phyloP scores from a whole-genome alignment of 2,797 vertebrate genomes.

The Xiphorhynchus erythropygius region DNA sequence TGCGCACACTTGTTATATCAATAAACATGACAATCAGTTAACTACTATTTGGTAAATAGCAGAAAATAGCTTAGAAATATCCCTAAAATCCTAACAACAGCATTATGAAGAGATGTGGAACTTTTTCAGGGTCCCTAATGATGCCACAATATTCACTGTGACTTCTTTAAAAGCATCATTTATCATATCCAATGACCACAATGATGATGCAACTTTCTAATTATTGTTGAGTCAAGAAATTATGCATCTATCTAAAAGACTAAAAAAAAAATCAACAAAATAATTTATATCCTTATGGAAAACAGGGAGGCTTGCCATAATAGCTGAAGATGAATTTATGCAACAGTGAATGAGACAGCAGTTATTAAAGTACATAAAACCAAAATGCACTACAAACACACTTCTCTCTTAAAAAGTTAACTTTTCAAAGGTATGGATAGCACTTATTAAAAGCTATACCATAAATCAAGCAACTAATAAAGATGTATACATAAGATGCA shows the following conservation, averaged over 20 bases:
- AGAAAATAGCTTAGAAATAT: not conserved
- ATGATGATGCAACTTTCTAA: not conserved
- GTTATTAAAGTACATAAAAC: not conserved
- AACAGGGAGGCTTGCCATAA: not conserved
- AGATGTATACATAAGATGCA: not conserved
- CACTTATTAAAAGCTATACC: not conserved
- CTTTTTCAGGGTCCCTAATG: not conserved
- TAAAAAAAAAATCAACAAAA: not conserved
- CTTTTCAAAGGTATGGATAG: not conserved
- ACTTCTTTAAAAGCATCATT: not conserved
- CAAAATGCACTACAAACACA: not conserved
- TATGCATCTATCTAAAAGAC: not conserved
- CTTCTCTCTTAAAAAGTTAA: not conserved
- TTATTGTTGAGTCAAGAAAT: not conserved
- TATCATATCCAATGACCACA: not conserved
- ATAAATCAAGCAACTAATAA: not conserved
- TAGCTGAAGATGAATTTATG: not conserved
- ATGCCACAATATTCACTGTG: not conserved
- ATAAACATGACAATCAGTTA: not conserved
- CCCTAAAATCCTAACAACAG: not conserved
- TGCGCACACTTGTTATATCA: rapidly evolving
- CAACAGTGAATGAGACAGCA: not conserved
- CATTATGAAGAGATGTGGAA: not conserved
- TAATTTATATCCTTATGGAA: not conserved
- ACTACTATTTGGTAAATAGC: not conserved